These are phyloP conservation scores for Bradypodion ventrale DNA, from an alignment of 2,797 vertebrate genomes.

Conservation along the genomic window DNA sequence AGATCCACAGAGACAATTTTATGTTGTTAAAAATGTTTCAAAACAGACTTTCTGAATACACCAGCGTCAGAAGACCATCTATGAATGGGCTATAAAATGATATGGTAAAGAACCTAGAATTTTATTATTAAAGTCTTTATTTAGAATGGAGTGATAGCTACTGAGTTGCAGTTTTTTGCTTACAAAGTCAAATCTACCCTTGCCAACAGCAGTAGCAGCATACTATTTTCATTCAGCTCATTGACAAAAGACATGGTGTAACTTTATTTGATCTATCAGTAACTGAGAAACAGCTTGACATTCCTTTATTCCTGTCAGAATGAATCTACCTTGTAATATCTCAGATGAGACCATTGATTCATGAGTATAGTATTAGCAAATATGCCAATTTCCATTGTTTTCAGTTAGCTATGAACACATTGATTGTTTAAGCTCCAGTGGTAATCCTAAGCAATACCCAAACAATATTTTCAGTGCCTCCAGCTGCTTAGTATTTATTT, in stretches of 20 bases:
- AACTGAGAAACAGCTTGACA: constrained; percentile 4
- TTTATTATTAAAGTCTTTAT: constrained; percentile 4
- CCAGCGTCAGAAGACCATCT: not conserved
- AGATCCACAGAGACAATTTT: not conserved
- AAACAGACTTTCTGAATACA: not conserved
- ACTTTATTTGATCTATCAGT: constrained; percentile 15
- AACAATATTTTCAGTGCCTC: constrained; percentile 8
- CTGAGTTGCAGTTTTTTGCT: not conserved
- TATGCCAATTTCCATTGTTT: constrained; percentile 4
- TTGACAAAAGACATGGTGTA: not conserved
- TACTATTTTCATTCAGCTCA: constrained; percentile 31
- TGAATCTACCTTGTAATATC: constrained; percentile 30
- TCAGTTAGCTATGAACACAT: not conserved
- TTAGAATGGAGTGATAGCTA: not conserved
- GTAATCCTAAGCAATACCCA: constrained; percentile 17
- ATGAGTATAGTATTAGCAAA: not conserved
- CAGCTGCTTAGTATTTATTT: not conserved
- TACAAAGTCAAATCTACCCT: not conserved
- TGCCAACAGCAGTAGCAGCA: not conserved
- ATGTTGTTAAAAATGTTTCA: not conserved
- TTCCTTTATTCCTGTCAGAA: constrained; percentile 31
- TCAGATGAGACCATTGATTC: constrained; percentile 34
- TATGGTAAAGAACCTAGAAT: not conserved
- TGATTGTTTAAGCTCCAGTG: constrained; percentile 22
- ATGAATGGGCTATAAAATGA: constrained; percentile 1